These are phyloP conservation scores for Sinosuthora webbiana DNA, from an alignment of 2,113 vertebrate species.

Conservation along the genomic window DNA sequence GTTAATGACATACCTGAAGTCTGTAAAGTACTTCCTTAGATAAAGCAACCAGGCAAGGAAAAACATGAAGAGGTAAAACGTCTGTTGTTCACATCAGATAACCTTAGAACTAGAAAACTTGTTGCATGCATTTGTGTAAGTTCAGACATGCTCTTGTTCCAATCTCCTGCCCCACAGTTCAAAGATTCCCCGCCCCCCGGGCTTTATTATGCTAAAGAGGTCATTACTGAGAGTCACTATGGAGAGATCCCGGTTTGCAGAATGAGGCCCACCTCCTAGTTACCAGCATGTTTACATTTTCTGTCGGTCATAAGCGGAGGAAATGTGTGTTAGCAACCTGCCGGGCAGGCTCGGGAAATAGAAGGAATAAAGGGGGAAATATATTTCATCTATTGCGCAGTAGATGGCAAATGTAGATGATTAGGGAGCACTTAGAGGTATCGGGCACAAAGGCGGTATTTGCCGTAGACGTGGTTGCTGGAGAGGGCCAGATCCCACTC, in stretches of 20 bases:
- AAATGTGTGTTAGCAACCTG: slow-evolving; percentile 51
- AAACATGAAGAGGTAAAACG: background rate
- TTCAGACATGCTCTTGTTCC: slow-evolving; percentile 23
- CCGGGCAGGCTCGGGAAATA: background rate
- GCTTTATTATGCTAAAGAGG: slow-evolving; percentile 57
- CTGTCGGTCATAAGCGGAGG: slow-evolving; percentile 51
- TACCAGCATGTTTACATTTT: slow-evolving; percentile 64
- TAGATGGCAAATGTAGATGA: background rate
- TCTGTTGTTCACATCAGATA: slow-evolving; percentile 29
- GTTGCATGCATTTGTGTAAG: slow-evolving; percentile 32
- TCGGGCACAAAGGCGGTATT: background rate
- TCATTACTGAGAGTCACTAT: slow-evolving; percentile 59
- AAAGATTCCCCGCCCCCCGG: slow-evolving; percentile 45
- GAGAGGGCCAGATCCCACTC: background rate
- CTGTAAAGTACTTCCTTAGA: background rate
- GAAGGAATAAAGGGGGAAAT: background rate
- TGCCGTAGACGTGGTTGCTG: background rate
- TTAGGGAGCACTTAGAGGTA: background rate
- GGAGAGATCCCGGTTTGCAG: slow-evolving; percentile 23
- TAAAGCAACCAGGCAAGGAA: background rate
- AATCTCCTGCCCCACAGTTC: background rate
- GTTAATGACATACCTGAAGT: background rate
- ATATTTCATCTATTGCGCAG: background rate
- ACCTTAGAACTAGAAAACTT: slow-evolving; percentile 42
- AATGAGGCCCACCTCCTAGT: slow-evolving; percentile 31